Conservation (phyloP, 2,113 vertebrate species). For the Morone saxatilis region DNA sequence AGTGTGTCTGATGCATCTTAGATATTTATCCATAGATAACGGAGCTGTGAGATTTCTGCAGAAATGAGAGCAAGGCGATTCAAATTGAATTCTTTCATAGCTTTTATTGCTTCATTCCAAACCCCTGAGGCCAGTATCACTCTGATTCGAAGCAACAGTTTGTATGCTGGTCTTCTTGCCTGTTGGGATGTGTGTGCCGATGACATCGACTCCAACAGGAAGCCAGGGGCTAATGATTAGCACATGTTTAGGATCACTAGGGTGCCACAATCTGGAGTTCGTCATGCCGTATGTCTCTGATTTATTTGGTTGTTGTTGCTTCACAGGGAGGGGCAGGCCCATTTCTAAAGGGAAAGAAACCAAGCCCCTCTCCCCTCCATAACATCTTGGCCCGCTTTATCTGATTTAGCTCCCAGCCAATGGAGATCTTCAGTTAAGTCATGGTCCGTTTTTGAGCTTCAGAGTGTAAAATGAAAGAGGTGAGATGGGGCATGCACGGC, state of each 20-base stretch:
- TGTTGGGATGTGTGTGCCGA: slow-evolving; percentile 74
- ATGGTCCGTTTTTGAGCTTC: slow-evolving; percentile 53
- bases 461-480: slow-evolving; percentile 47
- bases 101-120: slow-evolving; percentile 68
- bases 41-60: slow-evolving; percentile 22
- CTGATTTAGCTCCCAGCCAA: slow-evolving; percentile 50
- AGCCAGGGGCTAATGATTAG: slow-evolving; percentile 83
- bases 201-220: slow-evolving; percentile 83
- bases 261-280: slow-evolving; percentile 78
- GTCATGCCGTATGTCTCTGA: slow-evolving; percentile 75
- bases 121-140: slow-evolving; percentile 51
- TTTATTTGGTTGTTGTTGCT: slow-evolving; percentile 80
- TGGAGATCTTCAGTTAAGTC: slow-evolving; percentile 52
- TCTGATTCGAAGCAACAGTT: slow-evolving; percentile 65
- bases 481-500: slow-evolving; percentile 2
- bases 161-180: slow-evolving; percentile 60
- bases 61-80: slow-evolving; percentile 35
- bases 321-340: slow-evolving; percentile 53
- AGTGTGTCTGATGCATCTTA: slow-evolving; percentile 11
- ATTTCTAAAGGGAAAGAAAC: slow-evolving; percentile 44
- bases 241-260: slow-evolving; percentile 82
- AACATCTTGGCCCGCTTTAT: slow-evolving; percentile 51
- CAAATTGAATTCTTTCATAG: slow-evolving; percentile 62
- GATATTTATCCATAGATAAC: slow-evolving; percentile 34
- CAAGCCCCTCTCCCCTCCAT: slow-evolving; percentile 25